Base-by-base conservation (phyloP, 2,113 vertebrate genomes). In the Fregata magnificens region DNA sequence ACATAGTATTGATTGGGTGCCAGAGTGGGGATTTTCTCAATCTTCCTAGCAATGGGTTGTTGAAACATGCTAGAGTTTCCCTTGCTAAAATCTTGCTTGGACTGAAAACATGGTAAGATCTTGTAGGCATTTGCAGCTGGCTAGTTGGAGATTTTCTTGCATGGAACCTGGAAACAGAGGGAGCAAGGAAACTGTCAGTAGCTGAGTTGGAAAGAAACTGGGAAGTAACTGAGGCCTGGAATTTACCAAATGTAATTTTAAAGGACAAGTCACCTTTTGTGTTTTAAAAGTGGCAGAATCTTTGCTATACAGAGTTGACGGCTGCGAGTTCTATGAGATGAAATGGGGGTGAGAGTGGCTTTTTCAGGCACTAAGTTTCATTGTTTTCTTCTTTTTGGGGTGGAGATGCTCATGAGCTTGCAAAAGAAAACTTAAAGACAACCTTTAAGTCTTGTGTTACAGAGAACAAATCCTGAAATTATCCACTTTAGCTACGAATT, bases 1-100 rank as follows among this genome's bases (percentile, higher is more conserved):
- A 99, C 98, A 13, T 98, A 66, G 65, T 98, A 99, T 16, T 98
- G 98, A 96, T 98, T 98, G 36, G 99, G 98, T 20, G 98, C 98
- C 44, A 99, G 99, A 47, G 97, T 98, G 69, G 47, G 80, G 50
- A 91, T 88, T 84, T 97, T 98, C 26, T 78, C 80, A 29, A 17
- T 65, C 93, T 95, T 98, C 62, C 86, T 47, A 32, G 94, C 97
- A 49, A 98, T 93, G 25, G 98, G 98, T 45, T 77, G 70, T 38
- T 98, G 98, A 97, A 99, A 99, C 91, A 97, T 98, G 76, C 98
- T 98, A 87, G 98, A 98, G 58, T 91, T 97, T 20, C 98, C 98
- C 16, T 77, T 88, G 93, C 97, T 98, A 50, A 99, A 99, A 97
- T 98, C 98, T 61, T 95, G 94, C 92, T 98, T 98, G 26, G 98